Evolutionary conservation across 2,113 vertebrate genomes (phyloP), one percentile per base, ranked within the genome.

Genomic region (Passer domesticus): DNA sequence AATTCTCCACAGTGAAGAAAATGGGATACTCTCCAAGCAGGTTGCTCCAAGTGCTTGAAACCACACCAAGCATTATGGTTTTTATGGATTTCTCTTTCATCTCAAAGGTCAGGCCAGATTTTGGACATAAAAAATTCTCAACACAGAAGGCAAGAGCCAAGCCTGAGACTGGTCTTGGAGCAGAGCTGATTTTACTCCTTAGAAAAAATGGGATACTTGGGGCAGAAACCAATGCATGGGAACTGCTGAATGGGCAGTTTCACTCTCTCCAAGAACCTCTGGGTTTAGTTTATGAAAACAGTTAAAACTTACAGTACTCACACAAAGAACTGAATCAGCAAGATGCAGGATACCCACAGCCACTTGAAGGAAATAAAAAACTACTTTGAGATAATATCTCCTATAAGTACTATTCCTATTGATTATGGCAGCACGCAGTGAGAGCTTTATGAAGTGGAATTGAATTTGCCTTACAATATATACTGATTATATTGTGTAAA

Each of bases 381-480:
- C 44, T 39, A 31, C 33, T 70, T 70, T 41, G 62, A 68, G 22
- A 39, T n/a, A 90, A 18, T 24, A 75, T 92, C 93, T 91, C 47
- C 52, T 87, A 1, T 50, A 78, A 30, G 24, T 59, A 59, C 70
- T 60, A 31, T 86, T 92, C 28, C 28, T 78, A 84, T 84, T 82
- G 90, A 87, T 91, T 87, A 64, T 27, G 19, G 77, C 60, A 75
- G 72, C 52, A 70, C 37, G 49, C 33, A 70, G 55, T 6, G 39
- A 88, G 53, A 87, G 20, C 43, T 89, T 77, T 81, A 74, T 78
- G 87, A 92, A 81, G 41, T 60, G 15, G 77, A 87, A 95, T 39
- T 87, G 69, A 92, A 94, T 92, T 67, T 94, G 25, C 64, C 52
- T 81, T 75, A 55, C 59, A 62, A 77, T 77, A 70, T 27, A 77